Percentiles rank a stretch among this genome's conserved stretches.
Evolutionary conservation across 2,113 vertebrate species (phyloP).

Genomic region (Plecturocebus donacophilus): DNA sequence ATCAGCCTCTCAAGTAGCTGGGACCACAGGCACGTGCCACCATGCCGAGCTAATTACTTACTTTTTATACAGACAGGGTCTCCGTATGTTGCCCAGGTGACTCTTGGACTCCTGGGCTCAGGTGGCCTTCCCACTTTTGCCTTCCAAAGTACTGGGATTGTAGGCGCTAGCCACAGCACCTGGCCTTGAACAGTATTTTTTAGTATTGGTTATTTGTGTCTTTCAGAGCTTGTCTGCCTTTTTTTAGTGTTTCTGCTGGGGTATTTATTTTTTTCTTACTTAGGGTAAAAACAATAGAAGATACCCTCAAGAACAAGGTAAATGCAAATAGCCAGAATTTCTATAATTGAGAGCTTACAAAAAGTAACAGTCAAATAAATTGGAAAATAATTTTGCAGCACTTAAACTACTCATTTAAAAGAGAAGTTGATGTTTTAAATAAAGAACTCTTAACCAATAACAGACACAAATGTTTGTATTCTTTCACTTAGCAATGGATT

Average conservation of each 20-base stretch:
- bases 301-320: not conserved
- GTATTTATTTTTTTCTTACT: not conserved
- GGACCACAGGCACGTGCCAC: too few relatives aligned
- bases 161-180: too few relatives aligned
- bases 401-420: not conserved
- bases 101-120: too few relatives aligned
- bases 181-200: too few relatives aligned
- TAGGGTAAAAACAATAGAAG: not conserved
- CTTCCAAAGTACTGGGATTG: too few relatives aligned
- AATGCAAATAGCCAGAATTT: conserved; percentile 19
- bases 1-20: too few relatives aligned
- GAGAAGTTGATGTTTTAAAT: conserved; percentile 4
- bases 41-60: too few relatives aligned
- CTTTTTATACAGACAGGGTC: too few relatives aligned
- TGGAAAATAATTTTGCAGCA: not conserved
- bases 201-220: not conserved
- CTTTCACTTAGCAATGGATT: conserved; percentile 1
- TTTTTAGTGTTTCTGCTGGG: not conserved
- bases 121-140: too few relatives aligned
- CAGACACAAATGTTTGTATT: not conserved
- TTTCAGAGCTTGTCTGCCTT: not conserved
- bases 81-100: too few relatives aligned
- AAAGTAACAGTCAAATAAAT: not conserved
- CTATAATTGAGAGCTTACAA: not conserved
- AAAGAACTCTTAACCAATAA: conserved; percentile 2